These are phyloP conservation scores for Setophaga kirtlandii DNA, from an alignment of 2,113 vertebrate species.

Conservation along the genomic window DNA sequence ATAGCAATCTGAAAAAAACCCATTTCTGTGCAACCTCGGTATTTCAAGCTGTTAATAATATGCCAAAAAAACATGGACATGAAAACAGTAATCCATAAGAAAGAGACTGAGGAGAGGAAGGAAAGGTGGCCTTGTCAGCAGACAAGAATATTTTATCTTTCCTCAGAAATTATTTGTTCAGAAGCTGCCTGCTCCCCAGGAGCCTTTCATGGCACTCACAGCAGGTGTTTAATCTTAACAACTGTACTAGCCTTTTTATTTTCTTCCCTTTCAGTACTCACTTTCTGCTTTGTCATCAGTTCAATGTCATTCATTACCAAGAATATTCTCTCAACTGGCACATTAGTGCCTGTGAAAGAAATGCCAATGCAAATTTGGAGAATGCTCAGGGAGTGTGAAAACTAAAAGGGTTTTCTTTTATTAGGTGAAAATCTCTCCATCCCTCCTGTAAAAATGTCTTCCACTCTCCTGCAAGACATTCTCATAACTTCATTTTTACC, in stretches of 20 bases:
- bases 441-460: background rate
- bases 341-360: conserved; percentile 31
- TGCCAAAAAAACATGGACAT: background rate
- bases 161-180: background rate
- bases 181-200: background rate
- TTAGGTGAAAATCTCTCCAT: background rate
- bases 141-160: background rate
- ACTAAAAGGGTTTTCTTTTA: background rate
- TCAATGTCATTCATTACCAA: conserved; percentile 7
- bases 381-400: background rate
- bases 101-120: background rate
- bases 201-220: background rate
- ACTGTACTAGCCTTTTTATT: background rate
- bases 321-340: background rate
- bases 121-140: background rate
- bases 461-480: background rate
- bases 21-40: background rate
- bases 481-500: background rate
- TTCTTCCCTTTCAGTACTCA: background rate
- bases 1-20: background rate
- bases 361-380: background rate
- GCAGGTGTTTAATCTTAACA: conserved; percentile 37
- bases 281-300: conserved; percentile 36
- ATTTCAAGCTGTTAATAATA: background rate
- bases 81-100: background rate